Evolutionary conservation across 2,797 vertebrate genomes (phyloP).

Genomic region (Enteromius treurensis): DNA sequence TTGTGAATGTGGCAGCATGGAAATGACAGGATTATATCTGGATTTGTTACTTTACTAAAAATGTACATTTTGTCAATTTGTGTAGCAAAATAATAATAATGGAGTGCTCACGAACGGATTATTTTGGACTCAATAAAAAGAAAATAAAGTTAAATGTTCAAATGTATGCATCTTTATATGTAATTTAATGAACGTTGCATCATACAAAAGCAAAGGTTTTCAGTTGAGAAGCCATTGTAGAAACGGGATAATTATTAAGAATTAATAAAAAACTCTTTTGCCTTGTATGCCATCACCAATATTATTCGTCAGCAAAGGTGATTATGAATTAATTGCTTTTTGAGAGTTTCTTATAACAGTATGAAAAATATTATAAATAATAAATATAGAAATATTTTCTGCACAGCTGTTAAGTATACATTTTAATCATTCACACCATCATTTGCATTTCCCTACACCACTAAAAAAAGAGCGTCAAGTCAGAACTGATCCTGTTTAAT

Average conservation of each 20-base stretch:
- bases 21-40: neutral
- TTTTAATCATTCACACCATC: neutral
- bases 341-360: neutral
- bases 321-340: neutral
- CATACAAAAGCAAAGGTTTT: neutral
- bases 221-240: neutral
- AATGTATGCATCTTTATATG: neutral
- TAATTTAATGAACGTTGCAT: neutral
- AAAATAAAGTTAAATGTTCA: neutral
- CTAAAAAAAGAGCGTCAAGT: neutral
- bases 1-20: neutral
- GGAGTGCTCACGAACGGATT: neutral
- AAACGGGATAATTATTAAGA: neutral
- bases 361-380: neutral
- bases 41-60: neutral
- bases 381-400: neutral
- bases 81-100: neutral
- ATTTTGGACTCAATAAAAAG: neutral
- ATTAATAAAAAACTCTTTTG: neutral
- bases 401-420: neutral
- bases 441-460: neutral
- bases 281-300: neutral
- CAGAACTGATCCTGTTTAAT: neutral
- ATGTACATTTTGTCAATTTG: neutral
- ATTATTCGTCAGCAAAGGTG: neutral